Conservation (phyloP, 2,113 vertebrate species). For the Saccopteryx leptura region DNA sequence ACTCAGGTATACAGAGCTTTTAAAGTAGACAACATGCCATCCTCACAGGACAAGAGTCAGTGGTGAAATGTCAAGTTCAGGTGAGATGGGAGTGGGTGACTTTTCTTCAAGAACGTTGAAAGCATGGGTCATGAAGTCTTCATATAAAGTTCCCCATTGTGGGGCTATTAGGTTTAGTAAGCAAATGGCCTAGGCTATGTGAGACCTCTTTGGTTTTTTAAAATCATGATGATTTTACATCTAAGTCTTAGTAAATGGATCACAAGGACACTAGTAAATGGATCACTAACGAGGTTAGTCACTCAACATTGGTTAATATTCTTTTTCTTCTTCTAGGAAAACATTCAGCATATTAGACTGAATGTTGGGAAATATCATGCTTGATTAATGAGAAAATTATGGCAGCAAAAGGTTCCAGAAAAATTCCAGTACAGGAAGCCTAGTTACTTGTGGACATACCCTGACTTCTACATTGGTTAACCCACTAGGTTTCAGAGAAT, state of each 20-base stretch:
- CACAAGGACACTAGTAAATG: background rate
- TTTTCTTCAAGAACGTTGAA: background rate
- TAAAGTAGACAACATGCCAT: background rate
- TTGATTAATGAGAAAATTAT: constrained; percentile 59
- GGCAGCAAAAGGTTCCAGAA: constrained; percentile 26
- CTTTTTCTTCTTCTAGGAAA: constrained; percentile 50
- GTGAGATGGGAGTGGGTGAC: background rate
- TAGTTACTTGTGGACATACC: background rate
- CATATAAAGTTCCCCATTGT: background rate
- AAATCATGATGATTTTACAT: background rate
- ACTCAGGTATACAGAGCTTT: background rate
- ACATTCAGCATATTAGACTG: background rate
- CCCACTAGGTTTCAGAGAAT: constrained; percentile 39
- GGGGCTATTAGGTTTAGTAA: background rate
- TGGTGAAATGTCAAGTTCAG: background rate
- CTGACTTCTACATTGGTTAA: constrained; percentile 35
- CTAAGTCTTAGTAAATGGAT: background rate
- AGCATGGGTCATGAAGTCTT: background rate
- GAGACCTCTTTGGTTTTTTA: background rate
- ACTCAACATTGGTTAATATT: background rate
- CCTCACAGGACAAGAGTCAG: background rate
- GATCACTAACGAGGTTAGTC: background rate
- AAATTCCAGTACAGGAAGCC: background rate
- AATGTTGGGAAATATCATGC: constrained; percentile 28
- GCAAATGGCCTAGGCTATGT: fast-evolving